These are phyloP conservation scores for Drosophila vallismaia DNA, from an alignment of 2,888 invertebrate species.

Conservation along the genomic window DNA sequence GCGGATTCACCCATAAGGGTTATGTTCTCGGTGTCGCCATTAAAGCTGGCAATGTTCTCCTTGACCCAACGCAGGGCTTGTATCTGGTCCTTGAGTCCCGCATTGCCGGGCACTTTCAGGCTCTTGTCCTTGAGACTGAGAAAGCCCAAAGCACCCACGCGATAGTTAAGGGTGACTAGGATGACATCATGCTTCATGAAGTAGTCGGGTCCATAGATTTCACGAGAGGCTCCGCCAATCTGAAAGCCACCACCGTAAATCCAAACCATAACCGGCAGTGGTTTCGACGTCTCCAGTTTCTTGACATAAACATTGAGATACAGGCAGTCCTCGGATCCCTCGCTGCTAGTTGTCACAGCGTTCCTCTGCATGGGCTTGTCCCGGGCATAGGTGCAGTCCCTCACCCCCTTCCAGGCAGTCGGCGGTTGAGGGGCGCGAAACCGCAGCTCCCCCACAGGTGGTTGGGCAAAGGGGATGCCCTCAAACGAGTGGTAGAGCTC, in stretches of 20 bases:
- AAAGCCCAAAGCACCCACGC: conserved; percentile 84
- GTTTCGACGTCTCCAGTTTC: conserved; percentile 60
- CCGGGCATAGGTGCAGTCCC: conserved; percentile 81
- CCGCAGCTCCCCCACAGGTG: conserved; percentile 79
- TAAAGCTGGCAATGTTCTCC: conserved; percentile 84
- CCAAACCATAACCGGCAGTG: conserved; percentile 84
- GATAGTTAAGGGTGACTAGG: conserved; percentile 84
- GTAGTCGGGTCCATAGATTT: conserved; percentile 84
- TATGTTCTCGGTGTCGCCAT: conserved; percentile 84
- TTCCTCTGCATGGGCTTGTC: conserved; percentile 80
- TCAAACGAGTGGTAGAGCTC: conserved; percentile 79
- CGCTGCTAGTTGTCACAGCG: conserved; percentile 60
- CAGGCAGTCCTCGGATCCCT: conserved; percentile 85
- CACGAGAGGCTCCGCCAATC: conserved; percentile 82
- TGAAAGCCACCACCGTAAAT: conserved; percentile 85
- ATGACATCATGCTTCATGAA: conserved; percentile 84
- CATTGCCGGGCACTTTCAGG: conserved; percentile 85
- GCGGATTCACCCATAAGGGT: conserved; percentile 85
- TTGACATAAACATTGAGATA: conserved; percentile 84
- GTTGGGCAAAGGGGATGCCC: conserved; percentile 81
- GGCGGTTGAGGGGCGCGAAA: conserved; percentile 83
- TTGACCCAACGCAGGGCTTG: conserved; percentile 85
- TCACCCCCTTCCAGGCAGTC: conserved; percentile 82
- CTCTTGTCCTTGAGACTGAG: conserved; percentile 83
- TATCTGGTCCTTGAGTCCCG: conserved; percentile 85